These are phyloP conservation scores for Rhynchomys soricoides DNA, from an alignment of 2,113 vertebrate genomes.

Conservation along the genomic window DNA sequence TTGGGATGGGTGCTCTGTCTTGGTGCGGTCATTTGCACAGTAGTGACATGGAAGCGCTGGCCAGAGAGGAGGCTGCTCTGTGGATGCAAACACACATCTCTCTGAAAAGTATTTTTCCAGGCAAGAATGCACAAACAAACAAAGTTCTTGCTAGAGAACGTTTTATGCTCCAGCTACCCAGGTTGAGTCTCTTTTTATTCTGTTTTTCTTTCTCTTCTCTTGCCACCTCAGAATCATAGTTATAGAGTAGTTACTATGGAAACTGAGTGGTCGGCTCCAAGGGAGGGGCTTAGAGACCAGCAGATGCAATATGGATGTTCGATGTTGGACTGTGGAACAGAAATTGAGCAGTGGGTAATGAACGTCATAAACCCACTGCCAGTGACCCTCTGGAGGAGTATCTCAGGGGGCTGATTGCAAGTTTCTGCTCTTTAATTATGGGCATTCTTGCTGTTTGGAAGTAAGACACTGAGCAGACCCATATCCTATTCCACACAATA, in stretches of 20 bases:
- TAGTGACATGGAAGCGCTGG: not conserved
- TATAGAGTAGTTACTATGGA: conserved; percentile 68
- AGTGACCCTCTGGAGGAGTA: not conserved
- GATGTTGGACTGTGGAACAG: not conserved
- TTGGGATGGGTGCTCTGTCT: not conserved
- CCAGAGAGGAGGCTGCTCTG: not conserved
- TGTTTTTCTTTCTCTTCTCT: not conserved
- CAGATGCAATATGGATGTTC: not conserved
- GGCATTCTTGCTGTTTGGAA: not conserved
- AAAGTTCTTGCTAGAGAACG: conserved; percentile 48
- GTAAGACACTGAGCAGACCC: not conserved
- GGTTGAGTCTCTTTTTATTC: not conserved
- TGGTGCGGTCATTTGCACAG: not conserved
- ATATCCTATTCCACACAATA: conserved; percentile 28
- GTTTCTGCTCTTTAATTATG: not conserved
- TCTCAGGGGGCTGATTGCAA: not conserved
- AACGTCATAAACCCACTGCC: not conserved
- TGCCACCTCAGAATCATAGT: conserved; percentile 1
- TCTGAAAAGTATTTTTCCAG: conserved; percentile 42
- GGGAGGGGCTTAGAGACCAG: conserved; percentile 31
- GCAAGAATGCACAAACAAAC: not conserved
- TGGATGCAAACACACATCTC: not conserved
- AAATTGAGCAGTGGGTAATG: not conserved
- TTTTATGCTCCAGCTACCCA: not conserved
- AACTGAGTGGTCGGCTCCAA: conserved; percentile 37